These are phyloP conservation scores for Alviniconcha strummeri DNA, from an alignment of 2,888 invertebrate genomes.

Conservation along the genomic window DNA sequence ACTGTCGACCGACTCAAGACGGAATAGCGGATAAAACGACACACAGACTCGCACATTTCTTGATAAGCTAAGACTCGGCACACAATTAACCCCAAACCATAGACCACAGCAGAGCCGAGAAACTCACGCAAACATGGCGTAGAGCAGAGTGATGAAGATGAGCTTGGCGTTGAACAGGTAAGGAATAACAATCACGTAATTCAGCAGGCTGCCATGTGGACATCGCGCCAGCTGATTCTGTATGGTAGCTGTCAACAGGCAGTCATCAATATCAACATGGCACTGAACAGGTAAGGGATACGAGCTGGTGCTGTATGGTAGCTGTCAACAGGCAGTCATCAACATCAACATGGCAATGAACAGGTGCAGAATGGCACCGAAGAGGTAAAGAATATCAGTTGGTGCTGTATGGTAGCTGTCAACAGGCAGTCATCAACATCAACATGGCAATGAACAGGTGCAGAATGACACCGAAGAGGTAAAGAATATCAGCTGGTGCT, in stretches of 20 bases:
- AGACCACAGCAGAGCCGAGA: not conserved
- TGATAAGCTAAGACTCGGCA: too few relatives aligned
- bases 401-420: slow-evolving; percentile 40
- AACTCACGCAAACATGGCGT: slow-evolving; percentile 92
- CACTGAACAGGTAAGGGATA: slow-evolving; percentile 95
- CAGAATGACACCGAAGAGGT: slow-evolving; percentile 84
- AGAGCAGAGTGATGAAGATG: slow-evolving; percentile 94
- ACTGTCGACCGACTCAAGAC: too few relatives aligned
- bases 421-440: slow-evolving; percentile 84
- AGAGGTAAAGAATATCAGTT: slow-evolving; percentile 87
- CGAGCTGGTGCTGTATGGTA: slow-evolving; percentile 36
- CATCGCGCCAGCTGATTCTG: slow-evolving; percentile 46
- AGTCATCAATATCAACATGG: slow-evolving; percentile 96
- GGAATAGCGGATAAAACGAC: too few relatives aligned
- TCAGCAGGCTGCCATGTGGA: slow-evolving; percentile 55
- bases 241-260: slow-evolving; percentile 39
- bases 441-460: slow-evolving; percentile 81
- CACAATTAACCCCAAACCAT: too few relatives aligned
- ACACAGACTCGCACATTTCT: too few relatives aligned
- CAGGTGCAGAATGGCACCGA: slow-evolving; percentile 96
- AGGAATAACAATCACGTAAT: slow-evolving; percentile 87
- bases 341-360: slow-evolving; percentile 96
- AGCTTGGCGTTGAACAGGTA: slow-evolving; percentile 97
- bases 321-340: slow-evolving; percentile 80
- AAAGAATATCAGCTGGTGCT: slow-evolving; percentile 81